These are phyloP conservation scores for Acromyrmex heyeri DNA, from an alignment of 1,140 invertebrate species.

Conservation along the genomic window DNA sequence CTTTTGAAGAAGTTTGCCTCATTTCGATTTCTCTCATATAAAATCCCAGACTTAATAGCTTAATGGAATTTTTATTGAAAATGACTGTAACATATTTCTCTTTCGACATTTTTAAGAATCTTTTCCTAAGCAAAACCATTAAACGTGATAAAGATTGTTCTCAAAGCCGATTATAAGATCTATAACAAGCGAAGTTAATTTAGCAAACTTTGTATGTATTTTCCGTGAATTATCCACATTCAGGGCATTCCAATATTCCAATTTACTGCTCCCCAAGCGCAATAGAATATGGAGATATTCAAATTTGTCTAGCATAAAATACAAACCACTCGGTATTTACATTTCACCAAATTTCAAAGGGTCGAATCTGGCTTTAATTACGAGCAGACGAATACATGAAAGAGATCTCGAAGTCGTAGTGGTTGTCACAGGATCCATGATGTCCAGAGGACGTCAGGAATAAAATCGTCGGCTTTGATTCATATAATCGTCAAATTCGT, in stretches of 20 bases:
- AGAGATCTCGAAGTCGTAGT: neutral
- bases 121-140: neutral
- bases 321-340: constrained; percentile 8
- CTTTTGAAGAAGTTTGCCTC: constrained; percentile 2
- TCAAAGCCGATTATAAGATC: neutral
- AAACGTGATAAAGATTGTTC: neutral
- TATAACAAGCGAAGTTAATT: constrained; percentile 23
- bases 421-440: neutral
- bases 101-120: neutral
- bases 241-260: neutral
- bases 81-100: neutral
- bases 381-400: neutral
- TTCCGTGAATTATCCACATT: constrained; percentile 18
- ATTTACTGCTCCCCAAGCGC: neutral
- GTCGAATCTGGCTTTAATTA: neutral
- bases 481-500: constrained; percentile 16
- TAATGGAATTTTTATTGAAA: neutral
- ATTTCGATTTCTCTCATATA: neutral
- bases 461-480: constrained; percentile 50
- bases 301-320: constrained; percentile 34
- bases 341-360: constrained; percentile 41
- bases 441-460: neutral
- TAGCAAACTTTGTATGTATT: neutral
- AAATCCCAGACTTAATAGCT: neutral
- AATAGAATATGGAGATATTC: constrained; percentile 21